Evolutionary conservation across 1,140 invertebrate species (phyloP).

Genomic region (Euwallacea fornicatus): DNA sequence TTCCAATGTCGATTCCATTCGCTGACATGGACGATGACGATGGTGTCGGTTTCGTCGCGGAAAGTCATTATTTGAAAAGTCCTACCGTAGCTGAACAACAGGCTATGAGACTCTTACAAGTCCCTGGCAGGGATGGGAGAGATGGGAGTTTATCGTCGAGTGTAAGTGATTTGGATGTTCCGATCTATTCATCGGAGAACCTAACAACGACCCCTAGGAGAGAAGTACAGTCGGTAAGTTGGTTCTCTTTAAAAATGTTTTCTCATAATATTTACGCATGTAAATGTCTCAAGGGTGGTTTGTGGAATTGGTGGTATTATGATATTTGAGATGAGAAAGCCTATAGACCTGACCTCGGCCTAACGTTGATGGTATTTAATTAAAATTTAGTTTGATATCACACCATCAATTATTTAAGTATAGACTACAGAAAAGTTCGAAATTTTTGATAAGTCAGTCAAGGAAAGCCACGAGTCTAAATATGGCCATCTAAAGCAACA

Average conservation of each 20-base stretch:
- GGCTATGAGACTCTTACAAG: conserved; percentile 55
- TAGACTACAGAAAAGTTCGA: too few relatives aligned
- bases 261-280: too few relatives aligned
- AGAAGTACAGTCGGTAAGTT: conserved; percentile 43
- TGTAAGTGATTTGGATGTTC: conserved; percentile 61
- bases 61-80: conserved; percentile 60
- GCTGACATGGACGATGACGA: conserved; percentile 59
- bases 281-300: too few relatives aligned
- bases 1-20: conserved; percentile 40
- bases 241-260: background rate
- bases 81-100: conserved; percentile 53
- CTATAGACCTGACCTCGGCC: too few relatives aligned
- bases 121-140: conserved; percentile 53
- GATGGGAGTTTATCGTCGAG: conserved; percentile 61
- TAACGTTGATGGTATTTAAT: too few relatives aligned
- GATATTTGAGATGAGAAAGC: too few relatives aligned
- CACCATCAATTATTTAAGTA: too few relatives aligned
- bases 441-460: too few relatives aligned
- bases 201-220: conserved; percentile 43
- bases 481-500: too few relatives aligned
- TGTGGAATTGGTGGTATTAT: too few relatives aligned
- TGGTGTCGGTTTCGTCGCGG: conserved; percentile 61
- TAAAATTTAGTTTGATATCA: too few relatives aligned
- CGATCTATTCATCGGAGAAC: conserved; percentile 57
- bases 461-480: too few relatives aligned